phyloP scores from a whole-genome alignment of 2,113 vertebrate species.

The Austrofundulus limnaeus region DNA sequence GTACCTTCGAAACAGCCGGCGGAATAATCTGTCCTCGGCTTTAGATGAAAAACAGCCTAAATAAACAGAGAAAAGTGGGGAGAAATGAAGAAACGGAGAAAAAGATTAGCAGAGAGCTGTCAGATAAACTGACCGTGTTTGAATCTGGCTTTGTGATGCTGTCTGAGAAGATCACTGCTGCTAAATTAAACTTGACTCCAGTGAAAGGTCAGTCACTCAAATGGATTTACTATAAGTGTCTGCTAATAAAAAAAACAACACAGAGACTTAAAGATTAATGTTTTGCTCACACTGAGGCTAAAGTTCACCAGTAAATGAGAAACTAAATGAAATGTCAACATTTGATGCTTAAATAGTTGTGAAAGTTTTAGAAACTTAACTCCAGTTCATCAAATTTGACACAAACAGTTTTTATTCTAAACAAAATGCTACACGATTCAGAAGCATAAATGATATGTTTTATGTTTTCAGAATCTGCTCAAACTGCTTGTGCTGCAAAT shows the following conservation, averaged over 20 bases:
- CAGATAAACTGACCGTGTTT: conserved; percentile 1
- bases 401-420: not conserved
- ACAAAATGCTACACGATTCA: not conserved
- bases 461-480: not conserved
- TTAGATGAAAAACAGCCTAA: conserved; percentile 78
- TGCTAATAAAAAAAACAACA: not conserved
- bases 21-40: conserved; percentile 87
- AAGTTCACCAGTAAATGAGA: not conserved
- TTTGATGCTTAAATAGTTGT: not conserved
- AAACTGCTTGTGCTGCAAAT: not conserved
- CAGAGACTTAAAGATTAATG: not conserved
- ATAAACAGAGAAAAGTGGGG: conserved; percentile 7
- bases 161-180: not conserved
- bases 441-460: not conserved
- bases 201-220: conserved; percentile 18
- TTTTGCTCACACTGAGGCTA: not conserved
- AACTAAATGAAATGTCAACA: not conserved
- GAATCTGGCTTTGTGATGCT: not conserved
- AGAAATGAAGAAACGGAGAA: not conserved
- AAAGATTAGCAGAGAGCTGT: not conserved
- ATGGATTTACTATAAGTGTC: conserved; percentile 10
- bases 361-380: not conserved
- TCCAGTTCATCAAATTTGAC: not conserved
- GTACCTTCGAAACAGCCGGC: conserved; percentile 86
- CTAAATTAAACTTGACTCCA: conserved; percentile 20